phyloP scores from a whole-genome alignment of 1,140 invertebrate genomes.

The Cydia fagiglandana region DNA sequence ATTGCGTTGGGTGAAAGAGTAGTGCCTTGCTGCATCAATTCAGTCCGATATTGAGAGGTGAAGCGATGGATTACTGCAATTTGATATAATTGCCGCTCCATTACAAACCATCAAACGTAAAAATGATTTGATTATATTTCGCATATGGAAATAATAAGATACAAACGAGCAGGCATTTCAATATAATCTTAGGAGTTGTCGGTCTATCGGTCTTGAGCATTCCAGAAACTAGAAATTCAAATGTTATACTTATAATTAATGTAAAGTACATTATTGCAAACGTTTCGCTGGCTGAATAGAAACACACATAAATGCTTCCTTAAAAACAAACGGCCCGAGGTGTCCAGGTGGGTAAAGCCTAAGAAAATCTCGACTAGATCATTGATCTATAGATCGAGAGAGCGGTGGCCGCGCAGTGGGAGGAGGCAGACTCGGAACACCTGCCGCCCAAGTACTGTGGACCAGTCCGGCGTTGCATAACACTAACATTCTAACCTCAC shows the following conservation, averaged over 20 bases:
- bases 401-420: slow-evolving; percentile 68
- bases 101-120: too few species aligned
- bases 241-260: not conserved
- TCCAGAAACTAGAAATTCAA: not conserved
- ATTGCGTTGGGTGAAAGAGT: not conserved
- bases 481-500: slow-evolving; percentile 21
- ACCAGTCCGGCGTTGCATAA: slow-evolving; percentile 50
- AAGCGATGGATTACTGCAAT: not conserved
- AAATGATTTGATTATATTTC: too few species aligned
- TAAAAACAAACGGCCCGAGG: slow-evolving; percentile 31
- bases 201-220: too few species aligned
- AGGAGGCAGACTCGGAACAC: slow-evolving; percentile 72
- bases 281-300: not conserved
- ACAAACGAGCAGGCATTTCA: too few species aligned
- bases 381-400: slow-evolving; percentile 69
- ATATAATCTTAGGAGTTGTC: too few species aligned
- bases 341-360: slow-evolving; percentile 45
- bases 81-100: too few species aligned
- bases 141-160: too few species aligned
- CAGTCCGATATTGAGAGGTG: not conserved
- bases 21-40: not conserved
- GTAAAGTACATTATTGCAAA: not conserved
- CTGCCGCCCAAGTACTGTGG: slow-evolving; percentile 75
- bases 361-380: slow-evolving; percentile 74
- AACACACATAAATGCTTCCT: not conserved